These are phyloP conservation scores for Synanthedon tipuliformis DNA, from an alignment of 2,888 invertebrate species.

Conservation along the genomic window DNA sequence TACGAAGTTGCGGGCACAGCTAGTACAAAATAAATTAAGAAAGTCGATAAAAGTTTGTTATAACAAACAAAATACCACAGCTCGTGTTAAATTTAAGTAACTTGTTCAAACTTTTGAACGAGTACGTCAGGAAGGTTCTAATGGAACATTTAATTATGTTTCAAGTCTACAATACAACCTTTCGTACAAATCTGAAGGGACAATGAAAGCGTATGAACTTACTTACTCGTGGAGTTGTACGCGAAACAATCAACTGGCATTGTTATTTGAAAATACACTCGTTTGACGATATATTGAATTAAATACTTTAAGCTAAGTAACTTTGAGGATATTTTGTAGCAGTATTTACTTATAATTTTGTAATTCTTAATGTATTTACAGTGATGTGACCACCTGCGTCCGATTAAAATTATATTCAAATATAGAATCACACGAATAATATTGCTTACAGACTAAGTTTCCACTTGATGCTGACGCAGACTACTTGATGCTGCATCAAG, in stretches of 20 bases:
- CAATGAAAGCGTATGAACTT: conserved; percentile 2
- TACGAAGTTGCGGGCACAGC: too few relatives aligned
- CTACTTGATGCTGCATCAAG: too few relatives aligned
- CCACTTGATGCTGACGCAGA: too few relatives aligned
- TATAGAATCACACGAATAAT: too few relatives aligned
- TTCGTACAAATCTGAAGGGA: neutral
- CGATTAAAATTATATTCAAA: too few relatives aligned
- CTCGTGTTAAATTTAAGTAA: conserved; percentile 8
- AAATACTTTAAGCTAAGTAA: conserved; percentile 1
- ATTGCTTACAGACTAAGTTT: too few relatives aligned
- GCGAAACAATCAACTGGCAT: conserved; percentile 2
- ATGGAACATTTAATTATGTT: neutral
- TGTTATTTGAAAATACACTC: conserved; percentile 1
- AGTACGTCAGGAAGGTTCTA: neutral
- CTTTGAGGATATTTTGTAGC: too few relatives aligned
- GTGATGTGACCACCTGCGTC: too few relatives aligned
- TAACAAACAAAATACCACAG: conserved; percentile 2
- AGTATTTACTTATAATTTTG: too few relatives aligned
- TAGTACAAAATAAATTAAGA: too few relatives aligned
- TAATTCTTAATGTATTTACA: too few relatives aligned
- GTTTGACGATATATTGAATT: conserved; percentile 2
- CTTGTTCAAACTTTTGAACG: neutral
- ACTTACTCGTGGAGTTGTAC: conserved; percentile 11
- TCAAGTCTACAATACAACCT: neutral
- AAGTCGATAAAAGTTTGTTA: too few relatives aligned